A percentile compares a stretch with the other conserved stretches of the same genome.
These are phyloP conservation scores for Hylaea fasciaria DNA, from an alignment of 2,888 invertebrate species.

Conservation along the genomic window DNA sequence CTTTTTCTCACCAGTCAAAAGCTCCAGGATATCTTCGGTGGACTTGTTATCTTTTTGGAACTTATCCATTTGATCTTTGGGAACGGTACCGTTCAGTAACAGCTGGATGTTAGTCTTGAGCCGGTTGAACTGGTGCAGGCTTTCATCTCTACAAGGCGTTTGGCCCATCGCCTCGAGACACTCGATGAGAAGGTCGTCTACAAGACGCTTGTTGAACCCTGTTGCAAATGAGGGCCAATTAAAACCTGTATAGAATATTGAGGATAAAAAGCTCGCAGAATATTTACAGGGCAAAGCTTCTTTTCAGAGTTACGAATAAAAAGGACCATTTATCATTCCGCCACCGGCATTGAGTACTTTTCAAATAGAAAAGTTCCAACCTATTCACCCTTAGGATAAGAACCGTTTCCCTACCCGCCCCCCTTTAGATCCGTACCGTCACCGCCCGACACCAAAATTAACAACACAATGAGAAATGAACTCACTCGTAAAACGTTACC, in stretches of 20 bases:
- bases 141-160: slow-evolving; percentile 85
- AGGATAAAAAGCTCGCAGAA: slow-evolving; percentile 25
- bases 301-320: slow-evolving; percentile 21
- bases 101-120: slow-evolving; percentile 91
- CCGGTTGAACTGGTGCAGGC: slow-evolving; percentile 85
- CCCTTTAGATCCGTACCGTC: slow-evolving; percentile 52
- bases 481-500: slow-evolving; percentile 74
- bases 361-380: slow-evolving; percentile 41
- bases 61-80: slow-evolving; percentile 90
- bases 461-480: slow-evolving; percentile 78
- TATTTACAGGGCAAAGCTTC: slow-evolving; percentile 52
- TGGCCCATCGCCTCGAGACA: slow-evolving; percentile 91
- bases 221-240: slow-evolving; percentile 46
- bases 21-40: slow-evolving; percentile 91
- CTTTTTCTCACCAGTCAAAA: slow-evolving; percentile 85
- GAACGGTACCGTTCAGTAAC: slow-evolving; percentile 92
- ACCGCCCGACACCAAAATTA: slow-evolving; percentile 76
- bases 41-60: slow-evolving; percentile 90
- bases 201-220: slow-evolving; percentile 88
- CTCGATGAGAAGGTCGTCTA: slow-evolving; percentile 92
- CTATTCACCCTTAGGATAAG: slow-evolving; percentile 43
- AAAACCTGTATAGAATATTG: slow-evolving; percentile 16
- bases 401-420: slow-evolving; percentile 44
- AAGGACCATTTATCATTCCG: slow-evolving; percentile 30
- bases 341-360: slow-evolving; percentile 50